Conservation (phyloP, 2,888 invertebrate genomes). For the Cyclophora albipunctata region DNA sequence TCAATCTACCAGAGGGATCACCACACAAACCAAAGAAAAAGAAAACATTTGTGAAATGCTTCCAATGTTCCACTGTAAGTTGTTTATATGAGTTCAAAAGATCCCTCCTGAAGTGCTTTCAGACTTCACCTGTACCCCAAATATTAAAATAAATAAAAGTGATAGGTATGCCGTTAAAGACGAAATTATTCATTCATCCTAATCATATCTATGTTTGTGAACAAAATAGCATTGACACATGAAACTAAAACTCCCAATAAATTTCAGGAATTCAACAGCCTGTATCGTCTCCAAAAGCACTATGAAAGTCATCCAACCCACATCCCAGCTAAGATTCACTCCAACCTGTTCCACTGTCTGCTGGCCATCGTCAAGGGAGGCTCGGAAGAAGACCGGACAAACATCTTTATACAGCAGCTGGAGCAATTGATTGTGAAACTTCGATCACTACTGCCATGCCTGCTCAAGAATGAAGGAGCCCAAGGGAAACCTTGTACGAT, state of each 20-base stretch:
- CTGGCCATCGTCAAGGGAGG: constrained; percentile 52
- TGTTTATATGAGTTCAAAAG: neutral
- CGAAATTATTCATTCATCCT: no score
- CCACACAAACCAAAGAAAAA: constrained; percentile 49
- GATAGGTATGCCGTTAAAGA: no score
- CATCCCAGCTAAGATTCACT: constrained; percentile 52
- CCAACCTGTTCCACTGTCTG: constrained; percentile 59
- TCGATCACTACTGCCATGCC: constrained; percentile 50
- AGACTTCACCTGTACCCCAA: no score
- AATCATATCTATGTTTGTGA: no score
- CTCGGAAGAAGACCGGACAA: constrained; percentile 42
- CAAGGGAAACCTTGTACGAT: constrained; percentile 46
- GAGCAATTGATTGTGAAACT: constrained; percentile 54
- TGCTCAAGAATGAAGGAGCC: constrained; percentile 38
- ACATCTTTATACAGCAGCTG: constrained; percentile 56
- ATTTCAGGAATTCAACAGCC: constrained; percentile 54
- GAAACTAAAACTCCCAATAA: no score
- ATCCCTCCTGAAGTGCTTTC: no score
- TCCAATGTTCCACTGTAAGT: constrained; percentile 57
- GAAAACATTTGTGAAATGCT: constrained; percentile 42
- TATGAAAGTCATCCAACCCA: constrained; percentile 60
- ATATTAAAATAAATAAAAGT: no score
- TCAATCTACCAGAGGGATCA: constrained; percentile 39
- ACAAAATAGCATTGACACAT: neutral
- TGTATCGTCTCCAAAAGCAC: constrained; percentile 59